phyloP scores from a whole-genome alignment of 2,113 vertebrate species.

The Danionella cerebrum region DNA sequence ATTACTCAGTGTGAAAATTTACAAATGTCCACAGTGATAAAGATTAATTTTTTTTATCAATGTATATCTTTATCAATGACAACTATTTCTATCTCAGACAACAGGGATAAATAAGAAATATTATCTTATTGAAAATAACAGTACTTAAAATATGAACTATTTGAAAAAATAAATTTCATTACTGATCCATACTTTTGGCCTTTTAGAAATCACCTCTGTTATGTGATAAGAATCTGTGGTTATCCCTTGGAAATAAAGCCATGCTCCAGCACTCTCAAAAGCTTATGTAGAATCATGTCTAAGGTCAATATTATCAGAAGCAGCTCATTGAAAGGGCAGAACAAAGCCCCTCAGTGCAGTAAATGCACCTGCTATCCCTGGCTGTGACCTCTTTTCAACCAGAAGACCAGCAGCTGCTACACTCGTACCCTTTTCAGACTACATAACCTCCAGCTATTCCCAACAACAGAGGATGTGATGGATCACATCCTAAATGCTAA shows the following conservation, averaged over 20 bases:
- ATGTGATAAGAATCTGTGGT: neutral
- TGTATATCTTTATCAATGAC: too few species aligned
- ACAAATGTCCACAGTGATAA: too few species aligned
- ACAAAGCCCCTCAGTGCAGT: constrained; percentile 3
- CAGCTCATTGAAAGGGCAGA: constrained; percentile 20
- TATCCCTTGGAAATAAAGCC: neutral
- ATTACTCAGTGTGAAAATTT: too few species aligned
- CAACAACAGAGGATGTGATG: constrained; percentile 17
- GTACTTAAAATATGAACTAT: too few species aligned
- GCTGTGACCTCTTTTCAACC: constrained; percentile 32
- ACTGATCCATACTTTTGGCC: neutral
- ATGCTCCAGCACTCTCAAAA: neutral
- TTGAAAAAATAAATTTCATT: too few species aligned
- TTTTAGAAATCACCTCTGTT: neutral
- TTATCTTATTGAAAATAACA: too few species aligned
- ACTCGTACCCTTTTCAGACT: constrained; percentile 22
- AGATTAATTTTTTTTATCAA: too few species aligned
- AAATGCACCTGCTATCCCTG: constrained; percentile 19
- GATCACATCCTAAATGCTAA: constrained; percentile 26
- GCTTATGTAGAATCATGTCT: constrained; percentile 21
- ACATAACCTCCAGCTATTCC: constrained; percentile 14
- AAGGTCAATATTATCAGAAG: constrained; percentile 5
- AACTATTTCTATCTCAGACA: too few species aligned
- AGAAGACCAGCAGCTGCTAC: constrained; percentile 26
- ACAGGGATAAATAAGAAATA: too few species aligned